These are phyloP conservation scores for Caenorhabditis becei DNA, from an alignment of 2,888 invertebrate species.

Conservation along the genomic window DNA sequence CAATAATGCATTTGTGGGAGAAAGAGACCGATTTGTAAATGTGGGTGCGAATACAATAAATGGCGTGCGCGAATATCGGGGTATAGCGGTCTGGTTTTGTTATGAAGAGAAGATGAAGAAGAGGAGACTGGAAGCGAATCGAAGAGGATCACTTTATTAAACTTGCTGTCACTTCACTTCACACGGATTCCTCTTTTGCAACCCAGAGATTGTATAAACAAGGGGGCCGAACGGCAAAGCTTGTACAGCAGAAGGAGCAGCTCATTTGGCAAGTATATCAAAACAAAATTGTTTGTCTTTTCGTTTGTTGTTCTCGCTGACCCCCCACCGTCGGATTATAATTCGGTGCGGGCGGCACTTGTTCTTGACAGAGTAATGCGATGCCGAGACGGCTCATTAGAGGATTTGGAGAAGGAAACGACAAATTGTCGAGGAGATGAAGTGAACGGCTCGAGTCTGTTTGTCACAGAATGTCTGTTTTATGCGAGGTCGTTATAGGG, in stretches of 20 bases:
- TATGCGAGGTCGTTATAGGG: slow-evolving; percentile 13
- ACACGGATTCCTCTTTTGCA: slow-evolving; percentile 9
- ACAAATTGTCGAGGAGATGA: slow-evolving; percentile 47
- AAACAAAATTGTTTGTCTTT: slow-evolving; percentile 61
- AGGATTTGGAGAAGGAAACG: slow-evolving; percentile 38
- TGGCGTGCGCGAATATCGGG: slow-evolving; percentile 46
- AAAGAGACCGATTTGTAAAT: slow-evolving; percentile 59
- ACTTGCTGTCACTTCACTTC: slow-evolving; percentile 16
- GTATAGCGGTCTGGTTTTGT: slow-evolving; percentile 52
- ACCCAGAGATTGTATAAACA: slow-evolving; percentile 15
- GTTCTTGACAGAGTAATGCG: slow-evolving; percentile 57
- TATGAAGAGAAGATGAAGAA: slow-evolving; percentile 32
- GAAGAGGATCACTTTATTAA: slow-evolving; percentile 32
- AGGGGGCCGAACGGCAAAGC: neutral
- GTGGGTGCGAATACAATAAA: slow-evolving; percentile 61
- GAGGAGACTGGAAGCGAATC: slow-evolving; percentile 4
- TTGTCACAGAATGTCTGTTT: slow-evolving; percentile 28
- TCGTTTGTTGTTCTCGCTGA: slow-evolving; percentile 57
- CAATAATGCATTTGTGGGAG: slow-evolving; percentile 55
- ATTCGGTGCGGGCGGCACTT: slow-evolving; percentile 50
- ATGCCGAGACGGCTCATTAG: slow-evolving; percentile 58
- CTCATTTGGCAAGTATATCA: slow-evolving; percentile 56
- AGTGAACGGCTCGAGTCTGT: slow-evolving; percentile 36
- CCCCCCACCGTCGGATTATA: slow-evolving; percentile 46
- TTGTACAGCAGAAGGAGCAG: slow-evolving; percentile 22